phyloP scores from a whole-genome alignment of 2,797 vertebrate species.

The Sebastes itinus region DNA sequence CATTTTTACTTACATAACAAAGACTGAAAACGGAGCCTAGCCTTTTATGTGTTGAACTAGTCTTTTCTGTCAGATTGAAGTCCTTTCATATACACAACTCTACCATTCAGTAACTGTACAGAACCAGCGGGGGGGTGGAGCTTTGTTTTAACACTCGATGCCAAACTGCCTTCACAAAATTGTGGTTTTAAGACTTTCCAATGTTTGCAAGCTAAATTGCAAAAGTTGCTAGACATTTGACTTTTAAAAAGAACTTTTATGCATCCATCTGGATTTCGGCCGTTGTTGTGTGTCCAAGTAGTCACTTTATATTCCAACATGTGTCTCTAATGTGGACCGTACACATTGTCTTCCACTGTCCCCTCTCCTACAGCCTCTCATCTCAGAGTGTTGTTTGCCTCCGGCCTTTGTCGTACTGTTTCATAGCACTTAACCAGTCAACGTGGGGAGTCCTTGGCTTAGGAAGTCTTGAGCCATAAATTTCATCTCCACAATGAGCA shows the following conservation, averaged over 20 bases:
- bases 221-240: not conserved
- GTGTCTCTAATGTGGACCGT: constrained; percentile 31
- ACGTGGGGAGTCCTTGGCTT: constrained; percentile 86
- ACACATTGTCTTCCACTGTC: constrained; percentile 53
- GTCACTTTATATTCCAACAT: constrained; percentile 8
- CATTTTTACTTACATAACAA: not conserved
- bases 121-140: accelerated
- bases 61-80: not conserved
- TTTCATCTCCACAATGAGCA: constrained; percentile 80
- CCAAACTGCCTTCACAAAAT: not conserved
- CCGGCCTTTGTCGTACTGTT: constrained; percentile 53
- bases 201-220: not conserved
- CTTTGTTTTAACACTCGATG: not conserved
- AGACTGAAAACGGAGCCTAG: not conserved
- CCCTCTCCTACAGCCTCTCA: constrained; percentile 73
- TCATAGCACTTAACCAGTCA: constrained; percentile 77
- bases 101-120: not conserved
- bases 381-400: constrained; percentile 74
- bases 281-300: not conserved
- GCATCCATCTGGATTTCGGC: not conserved
- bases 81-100: not conserved
- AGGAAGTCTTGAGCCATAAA: constrained; percentile 86
- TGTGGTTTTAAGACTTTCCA: not conserved
- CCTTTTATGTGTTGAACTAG: not conserved
- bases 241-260: not conserved